Conservation (phyloP, 2,113 vertebrate genomes). For the Aldabrachelys gigantea region DNA sequence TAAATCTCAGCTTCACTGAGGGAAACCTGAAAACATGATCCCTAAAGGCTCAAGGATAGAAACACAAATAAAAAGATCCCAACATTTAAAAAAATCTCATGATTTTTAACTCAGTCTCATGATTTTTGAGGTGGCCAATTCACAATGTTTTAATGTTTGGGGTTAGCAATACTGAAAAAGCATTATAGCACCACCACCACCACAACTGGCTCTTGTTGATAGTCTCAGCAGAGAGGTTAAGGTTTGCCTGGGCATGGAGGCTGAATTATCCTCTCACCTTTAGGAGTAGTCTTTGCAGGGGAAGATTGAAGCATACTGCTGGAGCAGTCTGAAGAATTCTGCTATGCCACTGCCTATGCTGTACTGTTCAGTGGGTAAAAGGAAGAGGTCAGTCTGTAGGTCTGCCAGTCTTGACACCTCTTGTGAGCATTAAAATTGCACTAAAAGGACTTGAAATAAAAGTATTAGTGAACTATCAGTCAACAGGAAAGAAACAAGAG, state of each 20-base stretch:
- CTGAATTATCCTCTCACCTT: neutral
- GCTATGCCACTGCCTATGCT: neutral
- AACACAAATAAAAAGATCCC: neutral
- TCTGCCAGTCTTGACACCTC: neutral
- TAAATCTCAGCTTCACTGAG: neutral
- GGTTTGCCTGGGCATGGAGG: accelerated
- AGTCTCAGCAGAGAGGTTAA: neutral
- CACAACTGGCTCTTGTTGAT: too few species aligned
- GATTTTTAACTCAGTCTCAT: neutral
- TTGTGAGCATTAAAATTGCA: neutral
- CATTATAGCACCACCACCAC: too few species aligned
- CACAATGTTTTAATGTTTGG: neutral
- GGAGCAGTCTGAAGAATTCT: neutral
- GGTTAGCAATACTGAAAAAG: too few species aligned
- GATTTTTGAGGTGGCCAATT: neutral
- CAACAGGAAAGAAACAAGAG: accelerated
- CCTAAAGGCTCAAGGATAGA: neutral
- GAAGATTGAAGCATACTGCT: conserved; percentile 1
- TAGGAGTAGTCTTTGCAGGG: neutral
- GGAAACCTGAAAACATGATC: neutral
- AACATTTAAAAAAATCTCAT: neutral
- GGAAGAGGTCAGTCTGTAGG: neutral
- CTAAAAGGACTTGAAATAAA: neutral
- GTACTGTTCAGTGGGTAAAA: neutral
- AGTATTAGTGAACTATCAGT: neutral